A percentile compares a stretch with the other conserved stretches of the same genome.
These are phyloP conservation scores for Chromoteleia sp. DNA, from an alignment of 2,888 invertebrate species.

Conservation along the genomic window DNA sequence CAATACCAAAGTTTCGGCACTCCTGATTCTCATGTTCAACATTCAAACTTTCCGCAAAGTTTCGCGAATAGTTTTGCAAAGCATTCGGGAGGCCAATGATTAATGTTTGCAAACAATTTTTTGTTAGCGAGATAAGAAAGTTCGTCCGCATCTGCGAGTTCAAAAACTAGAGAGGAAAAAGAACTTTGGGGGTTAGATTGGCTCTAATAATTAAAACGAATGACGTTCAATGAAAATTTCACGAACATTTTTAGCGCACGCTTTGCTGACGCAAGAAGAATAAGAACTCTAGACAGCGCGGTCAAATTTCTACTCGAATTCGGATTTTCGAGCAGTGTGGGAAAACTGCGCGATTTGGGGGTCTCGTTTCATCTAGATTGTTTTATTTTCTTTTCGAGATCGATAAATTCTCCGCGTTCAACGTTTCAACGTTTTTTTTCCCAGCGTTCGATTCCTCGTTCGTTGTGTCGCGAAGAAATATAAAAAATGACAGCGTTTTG, in stretches of 20 bases:
- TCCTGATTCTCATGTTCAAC: conserved; percentile 23
- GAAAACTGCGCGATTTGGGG: not conserved
- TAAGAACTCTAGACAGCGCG: not conserved
- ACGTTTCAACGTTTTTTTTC: conserved; percentile 12
- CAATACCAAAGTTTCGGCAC: conserved; percentile 39
- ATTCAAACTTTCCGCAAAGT: conserved; percentile 29
- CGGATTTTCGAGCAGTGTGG: not conserved
- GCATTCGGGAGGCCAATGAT: not conserved
- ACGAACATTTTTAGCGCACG: not conserved
- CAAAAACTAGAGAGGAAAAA: not conserved
- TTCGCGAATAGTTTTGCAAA: conserved; percentile 22
- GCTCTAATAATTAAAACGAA: conserved; percentile 1
- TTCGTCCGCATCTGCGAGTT: not conserved
- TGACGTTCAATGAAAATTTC: not conserved
- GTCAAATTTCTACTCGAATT: not conserved
- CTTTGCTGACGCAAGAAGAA: not conserved
- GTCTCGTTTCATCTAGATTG: not conserved
- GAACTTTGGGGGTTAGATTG: not conserved
- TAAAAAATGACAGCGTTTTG: conserved; percentile 22
- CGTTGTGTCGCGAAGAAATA: conserved; percentile 27
- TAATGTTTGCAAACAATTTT: conserved; percentile 43
- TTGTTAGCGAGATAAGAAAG: conserved; percentile 7
- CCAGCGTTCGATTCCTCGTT: conserved; percentile 25
- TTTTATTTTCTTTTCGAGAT: conserved; percentile 1
- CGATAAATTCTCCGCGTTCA: conserved; percentile 19